phyloP scores from a whole-genome alignment of 53 echinoderm and acorn worm species.

The Echinarachnius parma region DNA sequence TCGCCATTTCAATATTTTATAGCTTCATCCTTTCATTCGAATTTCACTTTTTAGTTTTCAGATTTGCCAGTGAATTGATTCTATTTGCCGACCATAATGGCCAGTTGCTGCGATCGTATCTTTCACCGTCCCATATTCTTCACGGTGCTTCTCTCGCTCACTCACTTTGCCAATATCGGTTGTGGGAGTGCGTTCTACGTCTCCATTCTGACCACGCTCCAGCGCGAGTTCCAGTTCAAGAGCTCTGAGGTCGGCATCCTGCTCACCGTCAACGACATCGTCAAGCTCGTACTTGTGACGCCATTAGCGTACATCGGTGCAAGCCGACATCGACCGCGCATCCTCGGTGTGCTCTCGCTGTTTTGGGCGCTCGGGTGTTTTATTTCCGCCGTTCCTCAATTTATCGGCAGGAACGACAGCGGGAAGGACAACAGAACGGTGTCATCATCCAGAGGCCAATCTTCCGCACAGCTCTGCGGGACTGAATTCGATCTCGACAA shows the following conservation, averaged over 20 bases:
- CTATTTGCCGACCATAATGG: no score
- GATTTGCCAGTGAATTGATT: no score
- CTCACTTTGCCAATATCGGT: conserved; percentile 7
- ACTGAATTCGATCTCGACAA: conserved; percentile 1
- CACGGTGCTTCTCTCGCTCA: conserved; percentile 6
- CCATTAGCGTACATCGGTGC: conserved; percentile 19
- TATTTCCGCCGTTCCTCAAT: conserved; percentile 56
- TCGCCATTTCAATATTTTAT: no score
- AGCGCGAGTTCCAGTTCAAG: conserved; percentile 34
- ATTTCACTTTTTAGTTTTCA: no score
- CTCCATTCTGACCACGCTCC: conserved; percentile 33
- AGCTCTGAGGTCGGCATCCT: conserved; percentile 37
- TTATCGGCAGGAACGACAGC: conserved; percentile 36
- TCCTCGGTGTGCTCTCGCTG: conserved; percentile 48
- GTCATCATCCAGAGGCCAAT: no score
- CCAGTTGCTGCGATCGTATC: background rate
- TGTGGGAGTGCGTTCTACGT: background rate
- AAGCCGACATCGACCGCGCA: conserved; percentile 57
- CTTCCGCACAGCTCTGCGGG: no score
- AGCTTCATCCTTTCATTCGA: no score
- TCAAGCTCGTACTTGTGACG: conserved; percentile 10
- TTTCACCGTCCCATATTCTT: conserved; percentile 22
- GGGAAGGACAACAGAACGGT: no score
- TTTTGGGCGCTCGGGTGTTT: conserved; percentile 55
- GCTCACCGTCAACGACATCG: conserved; percentile 39